Conservation (phyloP, 2,113 vertebrate genomes). For the Microcebus murinus region DNA sequence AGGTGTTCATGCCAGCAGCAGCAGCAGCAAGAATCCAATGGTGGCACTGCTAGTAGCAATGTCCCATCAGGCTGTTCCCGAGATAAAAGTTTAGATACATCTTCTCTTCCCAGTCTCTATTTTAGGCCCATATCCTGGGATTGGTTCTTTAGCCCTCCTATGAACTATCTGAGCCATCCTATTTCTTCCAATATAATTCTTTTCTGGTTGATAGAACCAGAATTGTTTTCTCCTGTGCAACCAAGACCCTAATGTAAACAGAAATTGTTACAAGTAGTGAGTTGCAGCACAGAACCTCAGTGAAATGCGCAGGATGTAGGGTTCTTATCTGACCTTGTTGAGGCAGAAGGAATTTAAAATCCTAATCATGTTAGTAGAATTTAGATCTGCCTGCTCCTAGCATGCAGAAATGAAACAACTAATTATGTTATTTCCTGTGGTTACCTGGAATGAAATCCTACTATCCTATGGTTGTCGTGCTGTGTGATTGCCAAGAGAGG, state of each 20-base stretch:
- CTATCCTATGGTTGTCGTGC: neutral
- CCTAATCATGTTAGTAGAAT: neutral
- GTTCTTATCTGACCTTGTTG: neutral
- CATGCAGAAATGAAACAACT: slow-evolving; percentile 3
- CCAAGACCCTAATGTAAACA: neutral
- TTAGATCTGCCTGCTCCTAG: neutral
- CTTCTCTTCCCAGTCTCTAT: neutral
- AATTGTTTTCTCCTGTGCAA: neutral
- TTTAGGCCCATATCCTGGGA: neutral
- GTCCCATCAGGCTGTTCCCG: neutral
- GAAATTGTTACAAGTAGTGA: neutral
- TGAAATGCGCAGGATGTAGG: neutral
- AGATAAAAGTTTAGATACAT: neutral
- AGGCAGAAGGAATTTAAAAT: neutral
- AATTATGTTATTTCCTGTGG: slow-evolving; percentile 12
- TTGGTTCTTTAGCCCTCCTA: neutral
- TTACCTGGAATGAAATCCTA: neutral
- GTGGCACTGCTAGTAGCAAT: neutral
- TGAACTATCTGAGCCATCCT: neutral
- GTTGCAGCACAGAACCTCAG: neutral
- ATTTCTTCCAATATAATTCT: neutral
- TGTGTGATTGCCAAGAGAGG: neutral
- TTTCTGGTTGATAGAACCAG: neutral
- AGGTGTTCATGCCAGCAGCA: neutral
- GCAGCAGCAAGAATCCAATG: neutral